Conservation (phyloP, 2,797 vertebrate genomes). For the Sebastes matsubarae region DNA sequence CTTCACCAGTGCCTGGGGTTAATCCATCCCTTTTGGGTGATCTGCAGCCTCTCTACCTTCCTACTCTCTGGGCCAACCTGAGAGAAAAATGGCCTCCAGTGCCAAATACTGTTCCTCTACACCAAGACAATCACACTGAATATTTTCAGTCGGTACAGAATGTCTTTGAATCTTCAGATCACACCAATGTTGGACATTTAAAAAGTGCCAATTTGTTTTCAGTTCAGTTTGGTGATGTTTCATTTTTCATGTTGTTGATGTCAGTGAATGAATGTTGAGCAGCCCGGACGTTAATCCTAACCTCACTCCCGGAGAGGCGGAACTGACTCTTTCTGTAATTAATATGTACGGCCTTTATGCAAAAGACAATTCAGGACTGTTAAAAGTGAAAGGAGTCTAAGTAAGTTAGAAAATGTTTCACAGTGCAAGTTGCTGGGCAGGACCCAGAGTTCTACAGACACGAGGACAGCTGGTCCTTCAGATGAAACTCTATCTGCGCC, state of each 20-base stretch:
- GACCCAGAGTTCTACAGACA: constrained; percentile 61
- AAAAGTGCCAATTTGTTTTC: background rate
- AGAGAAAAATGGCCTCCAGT: background rate
- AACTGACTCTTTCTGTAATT: constrained; percentile 11
- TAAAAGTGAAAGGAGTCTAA: background rate
- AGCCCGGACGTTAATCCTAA: background rate
- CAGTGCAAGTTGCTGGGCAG: constrained; percentile 54
- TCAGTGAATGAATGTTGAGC: background rate
- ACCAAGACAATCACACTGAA: background rate
- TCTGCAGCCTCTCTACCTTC: constrained; percentile 21
- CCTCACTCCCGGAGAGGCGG: background rate
- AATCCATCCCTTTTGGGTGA: background rate
- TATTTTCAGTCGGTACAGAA: background rate
- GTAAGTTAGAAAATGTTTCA: background rate
- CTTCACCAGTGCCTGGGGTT: background rate
- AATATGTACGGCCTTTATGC: background rate
- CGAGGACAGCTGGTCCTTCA: constrained; percentile 65
- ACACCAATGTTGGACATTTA: background rate
- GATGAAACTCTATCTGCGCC: constrained; percentile 41
- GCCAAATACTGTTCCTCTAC: background rate
- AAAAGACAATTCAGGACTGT: background rate
- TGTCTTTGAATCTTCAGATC: background rate
- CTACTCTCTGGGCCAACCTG: constrained; percentile 22
- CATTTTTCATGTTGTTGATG: background rate
- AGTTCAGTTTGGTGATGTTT: constrained; percentile 73